These are phyloP conservation scores for Tinamus guttatus DNA, from an alignment of 2,113 vertebrate genomes.

Conservation along the genomic window DNA sequence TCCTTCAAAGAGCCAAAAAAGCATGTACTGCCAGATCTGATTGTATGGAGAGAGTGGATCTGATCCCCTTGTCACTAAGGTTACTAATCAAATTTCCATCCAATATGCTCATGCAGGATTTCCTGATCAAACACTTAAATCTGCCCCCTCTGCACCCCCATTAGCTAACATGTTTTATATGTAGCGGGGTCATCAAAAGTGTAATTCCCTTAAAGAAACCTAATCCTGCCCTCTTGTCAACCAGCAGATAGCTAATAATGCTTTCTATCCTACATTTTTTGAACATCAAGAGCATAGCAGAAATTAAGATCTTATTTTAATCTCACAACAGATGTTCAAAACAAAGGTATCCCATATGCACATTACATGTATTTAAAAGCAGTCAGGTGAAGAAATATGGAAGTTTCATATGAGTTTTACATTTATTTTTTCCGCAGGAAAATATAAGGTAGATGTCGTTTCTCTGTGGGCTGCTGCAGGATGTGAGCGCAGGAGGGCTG, in stretches of 20 bases:
- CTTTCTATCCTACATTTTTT: slow-evolving; percentile 68
- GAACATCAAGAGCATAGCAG: slow-evolving; percentile 73
- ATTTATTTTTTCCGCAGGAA: neutral
- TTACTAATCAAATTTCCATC: slow-evolving; percentile 97
- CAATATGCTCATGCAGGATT: slow-evolving; percentile 87
- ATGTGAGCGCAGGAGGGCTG: neutral
- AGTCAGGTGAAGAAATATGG: slow-evolving; percentile 60
- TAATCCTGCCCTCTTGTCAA: slow-evolving; percentile 87
- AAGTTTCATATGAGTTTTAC: slow-evolving; percentile 1
- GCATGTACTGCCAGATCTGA: slow-evolving; percentile 88
- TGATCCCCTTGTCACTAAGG: slow-evolving; percentile 90
- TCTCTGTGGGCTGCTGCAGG: neutral
- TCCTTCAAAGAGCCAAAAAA: slow-evolving; percentile 87
- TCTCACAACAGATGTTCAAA: slow-evolving; percentile 68
- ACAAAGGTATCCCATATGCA: slow-evolving; percentile 34
- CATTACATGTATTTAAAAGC: neutral
- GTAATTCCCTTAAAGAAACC: slow-evolving; percentile 91
- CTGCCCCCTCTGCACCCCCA: slow-evolving; percentile 84
- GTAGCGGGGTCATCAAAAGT: slow-evolving; percentile 90
- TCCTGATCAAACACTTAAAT: slow-evolving; percentile 91
- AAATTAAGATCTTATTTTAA: slow-evolving; percentile 75
- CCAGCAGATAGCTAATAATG: slow-evolving; percentile 78
- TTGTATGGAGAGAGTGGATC: slow-evolving; percentile 85
- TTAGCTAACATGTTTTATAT: slow-evolving; percentile 97
- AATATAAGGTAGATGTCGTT: neutral